Conservation (phyloP, 2,113 vertebrate genomes). For the Phoenicopterus ruber region DNA sequence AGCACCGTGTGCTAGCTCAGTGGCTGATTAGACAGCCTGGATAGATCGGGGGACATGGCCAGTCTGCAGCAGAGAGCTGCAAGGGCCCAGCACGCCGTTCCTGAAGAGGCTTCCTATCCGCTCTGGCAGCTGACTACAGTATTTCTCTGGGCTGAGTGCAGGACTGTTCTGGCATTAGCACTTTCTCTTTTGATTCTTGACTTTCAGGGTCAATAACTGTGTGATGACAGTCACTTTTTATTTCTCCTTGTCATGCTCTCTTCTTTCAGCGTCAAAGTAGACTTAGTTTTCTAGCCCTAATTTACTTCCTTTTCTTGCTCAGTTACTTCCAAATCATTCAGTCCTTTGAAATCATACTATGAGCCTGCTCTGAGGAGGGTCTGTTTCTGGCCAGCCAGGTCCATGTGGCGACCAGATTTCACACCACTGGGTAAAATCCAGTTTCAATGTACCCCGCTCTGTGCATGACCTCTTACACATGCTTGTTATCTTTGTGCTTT, state of each 20-base stretch:
- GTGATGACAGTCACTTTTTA: neutral
- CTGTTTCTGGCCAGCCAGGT: neutral
- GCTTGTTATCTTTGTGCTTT: neutral
- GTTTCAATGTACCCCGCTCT: neutral
- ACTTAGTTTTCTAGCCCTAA: neutral
- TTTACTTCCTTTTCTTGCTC: neutral
- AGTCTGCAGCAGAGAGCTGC: neutral
- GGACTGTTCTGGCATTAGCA: neutral
- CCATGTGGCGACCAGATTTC: neutral
- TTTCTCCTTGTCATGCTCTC: neutral
- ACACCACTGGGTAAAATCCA: neutral
- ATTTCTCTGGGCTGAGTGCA: neutral
- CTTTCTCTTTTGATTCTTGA: neutral
- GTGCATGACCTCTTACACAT: accelerated
- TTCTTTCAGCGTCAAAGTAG: neutral
- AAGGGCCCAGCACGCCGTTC: neutral
- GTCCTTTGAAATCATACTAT: neutral
- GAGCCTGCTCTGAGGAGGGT: neutral
- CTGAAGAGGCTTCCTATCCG: neutral
- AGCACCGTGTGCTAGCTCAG: neutral
- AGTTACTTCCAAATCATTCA: neutral
- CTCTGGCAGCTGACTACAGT: neutral
- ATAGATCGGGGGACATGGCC: accelerated
- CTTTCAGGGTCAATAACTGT: neutral
- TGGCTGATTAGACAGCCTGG: neutral